Base-by-base conservation (phyloP, 2,797 vertebrate genomes). In the Tadarida brasiliensis region DNA sequence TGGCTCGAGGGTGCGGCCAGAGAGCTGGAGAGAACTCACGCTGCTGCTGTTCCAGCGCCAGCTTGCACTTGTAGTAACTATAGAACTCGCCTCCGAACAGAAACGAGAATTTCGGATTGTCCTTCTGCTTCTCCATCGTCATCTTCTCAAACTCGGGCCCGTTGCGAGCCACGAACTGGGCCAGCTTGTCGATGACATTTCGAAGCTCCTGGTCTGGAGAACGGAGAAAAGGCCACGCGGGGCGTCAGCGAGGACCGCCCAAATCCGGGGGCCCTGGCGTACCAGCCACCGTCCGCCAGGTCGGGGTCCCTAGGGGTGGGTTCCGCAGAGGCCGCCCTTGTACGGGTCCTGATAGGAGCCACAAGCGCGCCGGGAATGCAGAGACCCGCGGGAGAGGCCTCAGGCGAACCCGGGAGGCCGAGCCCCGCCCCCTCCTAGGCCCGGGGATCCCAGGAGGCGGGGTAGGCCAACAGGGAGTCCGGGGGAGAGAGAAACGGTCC, bases 61-160 rank as follows among this genome's bases (percentile, higher is more conserved):
- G 98, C 98, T 99, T 99, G 98, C 99, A 99, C 98, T 99, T 99
- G 99, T 99, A 99, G 98, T 99, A 99, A 97, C 99, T 99, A 95
- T 99, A 99, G 98, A 99, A 99, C 22, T 99, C 99, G n/a, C 99
- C 99, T 15, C 99, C 99, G 78, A 99, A 99, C 28, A 99, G 99
- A 93, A 99, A 99, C 22, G 99, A 99, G 97, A 99, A 99, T 95
- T 99, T 99, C 0, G 99, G 99, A 96, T 99, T 99, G 97, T 99
- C 99, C 97, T 99, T 99, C 98, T 99, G 99, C 97, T 99, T 99
- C 98, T 99, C 99, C 99, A 99, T 99, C 7, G 99, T 99, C 99
- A 99, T 99, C 98, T 99, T 99, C 98, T 99, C 99, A 96, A 99
- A 99, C 97, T 99, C 99, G 0, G 99, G 99, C 70, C 99, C 99